Conservation (phyloP, 1,140 invertebrate genomes). For the Amphibalanus amphitrite region DNA sequence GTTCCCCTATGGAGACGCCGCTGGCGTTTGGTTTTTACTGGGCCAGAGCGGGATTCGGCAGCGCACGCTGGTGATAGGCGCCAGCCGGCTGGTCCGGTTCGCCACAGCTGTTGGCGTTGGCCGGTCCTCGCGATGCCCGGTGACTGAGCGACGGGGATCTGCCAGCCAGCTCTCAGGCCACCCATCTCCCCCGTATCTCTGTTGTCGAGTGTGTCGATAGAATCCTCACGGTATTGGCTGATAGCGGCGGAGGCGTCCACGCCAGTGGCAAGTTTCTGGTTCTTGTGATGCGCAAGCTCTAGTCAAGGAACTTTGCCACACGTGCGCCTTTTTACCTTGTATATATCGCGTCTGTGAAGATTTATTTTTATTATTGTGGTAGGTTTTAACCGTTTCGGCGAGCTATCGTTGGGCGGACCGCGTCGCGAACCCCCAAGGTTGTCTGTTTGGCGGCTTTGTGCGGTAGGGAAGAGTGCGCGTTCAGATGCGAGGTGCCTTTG, state of each 20-base stretch:
- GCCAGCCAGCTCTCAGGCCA: not conserved
- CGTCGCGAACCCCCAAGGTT: not conserved
- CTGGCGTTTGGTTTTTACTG: not conserved
- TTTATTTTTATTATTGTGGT: not conserved
- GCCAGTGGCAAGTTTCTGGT: not conserved
- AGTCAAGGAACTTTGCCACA: not conserved
- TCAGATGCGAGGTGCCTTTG: not conserved
- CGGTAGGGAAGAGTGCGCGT: not conserved
- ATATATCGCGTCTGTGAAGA: conserved; percentile 1
- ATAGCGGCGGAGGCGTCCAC: not conserved
- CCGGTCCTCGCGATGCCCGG: not conserved
- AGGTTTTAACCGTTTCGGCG: not conserved
- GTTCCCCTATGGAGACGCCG: not conserved
- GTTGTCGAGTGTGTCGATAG: not conserved
- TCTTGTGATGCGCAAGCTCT: not conserved
- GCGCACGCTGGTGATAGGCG: not conserved
- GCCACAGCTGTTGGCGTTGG: not conserved
- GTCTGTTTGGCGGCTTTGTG: not conserved
- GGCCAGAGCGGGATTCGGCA: not conserved
- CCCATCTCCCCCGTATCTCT: not conserved
- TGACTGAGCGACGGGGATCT: not conserved
- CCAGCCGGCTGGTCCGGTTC: not conserved
- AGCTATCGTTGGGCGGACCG: not conserved
- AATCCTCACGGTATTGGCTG: not conserved
- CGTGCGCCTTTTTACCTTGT: not conserved